Percentiles rank a stretch among this genome's conserved stretches.
These are phyloP conservation scores for Triplophysa tibetana DNA, from an alignment of 2,113 vertebrate genomes.

Conservation along the genomic window DNA sequence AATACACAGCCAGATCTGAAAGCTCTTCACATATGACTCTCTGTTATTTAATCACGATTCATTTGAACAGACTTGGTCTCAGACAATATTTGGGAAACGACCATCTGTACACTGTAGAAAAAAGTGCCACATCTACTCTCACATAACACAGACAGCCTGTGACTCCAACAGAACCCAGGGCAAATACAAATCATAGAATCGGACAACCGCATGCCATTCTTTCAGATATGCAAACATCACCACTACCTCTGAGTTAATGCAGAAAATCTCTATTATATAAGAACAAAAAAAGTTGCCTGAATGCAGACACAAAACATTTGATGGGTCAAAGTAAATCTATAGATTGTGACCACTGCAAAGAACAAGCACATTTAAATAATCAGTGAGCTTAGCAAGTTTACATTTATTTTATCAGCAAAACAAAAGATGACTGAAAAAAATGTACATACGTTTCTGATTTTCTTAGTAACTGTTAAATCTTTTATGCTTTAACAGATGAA, in stretches of 20 bases:
- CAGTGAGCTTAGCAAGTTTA: too few species aligned
- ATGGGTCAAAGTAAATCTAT: neutral
- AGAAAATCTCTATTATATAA: neutral
- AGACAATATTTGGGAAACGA: constrained; percentile 3
- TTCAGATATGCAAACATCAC: neutral
- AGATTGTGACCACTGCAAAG: neutral
- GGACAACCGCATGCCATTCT: constrained; percentile 6
- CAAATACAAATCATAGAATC: constrained; percentile 22
- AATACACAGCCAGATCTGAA: neutral
- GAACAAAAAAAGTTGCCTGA: neutral
- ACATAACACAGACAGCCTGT: neutral
- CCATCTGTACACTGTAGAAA: neutral
- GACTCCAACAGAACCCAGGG: neutral
- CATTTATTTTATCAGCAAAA: too few species aligned
- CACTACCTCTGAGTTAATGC: neutral
- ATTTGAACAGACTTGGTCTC: neutral
- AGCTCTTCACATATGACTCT: neutral
- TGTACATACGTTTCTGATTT: too few species aligned
- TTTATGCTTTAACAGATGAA: too few species aligned
- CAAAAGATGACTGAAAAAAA: too few species aligned
- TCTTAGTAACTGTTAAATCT: too few species aligned
- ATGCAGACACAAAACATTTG: neutral
- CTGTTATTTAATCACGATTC: neutral
- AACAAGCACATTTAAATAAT: neutral
- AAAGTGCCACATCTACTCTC: constrained; percentile 3